A percentile compares a stretch with the other conserved stretches of the same genome.
phyloP scores from a whole-genome alignment of 2,113 vertebrate genomes.

The Equus przewalskii region DNA sequence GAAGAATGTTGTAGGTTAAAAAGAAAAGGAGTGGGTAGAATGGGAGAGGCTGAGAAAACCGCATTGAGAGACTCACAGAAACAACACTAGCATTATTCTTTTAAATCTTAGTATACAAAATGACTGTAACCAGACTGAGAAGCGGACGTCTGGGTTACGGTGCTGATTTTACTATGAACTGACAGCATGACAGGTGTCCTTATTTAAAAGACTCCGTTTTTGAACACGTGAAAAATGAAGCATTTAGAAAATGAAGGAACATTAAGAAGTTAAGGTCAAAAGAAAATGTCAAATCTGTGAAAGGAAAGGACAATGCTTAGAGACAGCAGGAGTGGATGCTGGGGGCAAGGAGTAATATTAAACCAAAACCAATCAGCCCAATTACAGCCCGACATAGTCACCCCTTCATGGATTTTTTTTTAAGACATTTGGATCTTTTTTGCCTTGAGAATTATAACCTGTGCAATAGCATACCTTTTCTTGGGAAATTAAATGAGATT shows the following conservation, averaged over 20 bases:
- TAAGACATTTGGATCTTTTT: background rate
- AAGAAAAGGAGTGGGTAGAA: background rate
- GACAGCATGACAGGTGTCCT: constrained; percentile 32
- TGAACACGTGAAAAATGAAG: constrained; percentile 68
- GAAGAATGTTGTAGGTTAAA: background rate
- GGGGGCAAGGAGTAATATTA: constrained; percentile 48
- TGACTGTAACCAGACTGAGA: background rate
- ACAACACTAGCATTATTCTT: background rate
- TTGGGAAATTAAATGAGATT: constrained; percentile 40
- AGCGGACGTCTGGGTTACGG: rapidly evolving
- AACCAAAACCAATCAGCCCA: constrained; percentile 75
- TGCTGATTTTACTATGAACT: constrained; percentile 12
- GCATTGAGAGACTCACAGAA: background rate
- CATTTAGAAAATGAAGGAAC: constrained; percentile 76
- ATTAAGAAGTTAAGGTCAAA: constrained; percentile 85
- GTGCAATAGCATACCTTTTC: constrained; percentile 62
- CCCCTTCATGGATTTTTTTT: background rate
- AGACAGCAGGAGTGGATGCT: background rate
- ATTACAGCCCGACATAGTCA: background rate
- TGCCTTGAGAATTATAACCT: constrained; percentile 65
- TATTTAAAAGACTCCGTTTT: constrained; percentile 50
- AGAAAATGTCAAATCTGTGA: constrained; percentile 60
- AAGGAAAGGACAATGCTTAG: background rate
- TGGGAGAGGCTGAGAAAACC: background rate
- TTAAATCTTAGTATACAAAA: constrained; percentile 1